Evolutionary conservation across 2,797 vertebrate species (phyloP), one percentile per base, ranked within the genome.

Genomic region (Coendou prehensilis): DNA sequence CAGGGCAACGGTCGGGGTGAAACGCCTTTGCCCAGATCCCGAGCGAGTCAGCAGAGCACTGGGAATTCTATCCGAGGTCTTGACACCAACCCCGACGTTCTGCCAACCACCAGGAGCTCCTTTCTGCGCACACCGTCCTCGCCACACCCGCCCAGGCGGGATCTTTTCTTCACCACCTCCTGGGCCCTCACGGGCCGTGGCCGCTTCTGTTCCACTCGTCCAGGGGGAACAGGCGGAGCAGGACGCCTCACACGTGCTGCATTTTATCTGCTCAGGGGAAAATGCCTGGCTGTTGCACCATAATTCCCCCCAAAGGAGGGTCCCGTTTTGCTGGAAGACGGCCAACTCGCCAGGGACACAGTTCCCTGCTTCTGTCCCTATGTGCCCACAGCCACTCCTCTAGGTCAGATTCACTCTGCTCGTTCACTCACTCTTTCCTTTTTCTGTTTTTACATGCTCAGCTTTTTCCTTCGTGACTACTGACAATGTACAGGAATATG

Each of bases 401-500:
- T 0, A 23, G 0, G 0, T 45, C 63, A 22, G 9, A 88, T 85
- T 76, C 23, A 45, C 22, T 95, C 89, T n/a, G 57, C 0, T 69
- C 47, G 52, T 56, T 87, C 13, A 6, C n/a, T 30, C 63, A 2
- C 33, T 33, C 41, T 5, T 14, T 20, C 10, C 10, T 50, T 85
- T 85, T 3, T 20, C 57, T 47, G 81, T 63, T 2, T 17, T 76
- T 26, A 92, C 93, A 96, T 95, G 87, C 86, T 97, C 83, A 61
- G 3, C 0, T 63, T 96, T 84, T 91, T 92, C 97, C 96, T 76
- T 45, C 87, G 81, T 45, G 63, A 95, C 95, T 91, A 92, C 98
- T 83, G 84, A 95, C 93, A 41, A 95, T 85, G 61, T 33, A 79
- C 92, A 97, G 96, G 97, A 97, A 56, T 89, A 90, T 28, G 37